phyloP scores from a whole-genome alignment of 2,888 invertebrate species.

The Hermodice carunculata region DNA sequence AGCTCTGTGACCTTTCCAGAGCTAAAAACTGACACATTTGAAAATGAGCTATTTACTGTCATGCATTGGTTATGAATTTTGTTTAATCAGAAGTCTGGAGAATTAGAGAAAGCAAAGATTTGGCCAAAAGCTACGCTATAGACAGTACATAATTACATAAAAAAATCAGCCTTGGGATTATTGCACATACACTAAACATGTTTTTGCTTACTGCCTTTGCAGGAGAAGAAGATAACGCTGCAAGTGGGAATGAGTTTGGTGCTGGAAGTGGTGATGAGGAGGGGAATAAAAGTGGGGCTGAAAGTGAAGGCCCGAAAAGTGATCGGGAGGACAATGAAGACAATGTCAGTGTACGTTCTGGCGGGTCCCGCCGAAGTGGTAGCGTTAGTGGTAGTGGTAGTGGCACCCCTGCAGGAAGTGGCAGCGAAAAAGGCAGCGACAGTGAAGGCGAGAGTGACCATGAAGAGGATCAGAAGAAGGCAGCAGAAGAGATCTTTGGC shows the following conservation, averaged over 20 bases:
- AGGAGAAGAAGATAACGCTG: slow-evolving; percentile 17
- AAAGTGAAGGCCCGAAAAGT: slow-evolving; percentile 11
- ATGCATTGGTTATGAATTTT: too few relatives aligned
- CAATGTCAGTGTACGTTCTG: not conserved
- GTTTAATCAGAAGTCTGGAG: too few relatives aligned
- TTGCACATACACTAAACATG: not conserved
- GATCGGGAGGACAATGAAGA: not conserved
- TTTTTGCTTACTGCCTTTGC: not conserved
- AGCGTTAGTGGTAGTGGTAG: slow-evolving; percentile 10
- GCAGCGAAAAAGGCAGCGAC: slow-evolving; percentile 30
- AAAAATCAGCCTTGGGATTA: not conserved
- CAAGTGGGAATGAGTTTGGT: not conserved
- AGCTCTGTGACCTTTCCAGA: too few relatives aligned
- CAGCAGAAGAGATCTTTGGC: slow-evolving; percentile 52
- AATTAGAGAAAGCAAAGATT: too few relatives aligned
- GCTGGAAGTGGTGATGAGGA: slow-evolving; percentile 4
- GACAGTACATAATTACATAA: not conserved
- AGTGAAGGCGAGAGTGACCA: slow-evolving; percentile 56
- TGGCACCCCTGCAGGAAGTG: slow-evolving; percentile 5
- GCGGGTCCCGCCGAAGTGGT: slow-evolving; percentile 38
- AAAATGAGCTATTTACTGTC: too few relatives aligned
- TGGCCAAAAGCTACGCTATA: too few relatives aligned
- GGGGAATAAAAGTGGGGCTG: slow-evolving; percentile 18
- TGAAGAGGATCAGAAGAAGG: slow-evolving; percentile 59
- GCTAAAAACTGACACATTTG: too few relatives aligned